Conservation (phyloP, 2,797 vertebrate species). For the Chloroceryle amazona region DNA sequence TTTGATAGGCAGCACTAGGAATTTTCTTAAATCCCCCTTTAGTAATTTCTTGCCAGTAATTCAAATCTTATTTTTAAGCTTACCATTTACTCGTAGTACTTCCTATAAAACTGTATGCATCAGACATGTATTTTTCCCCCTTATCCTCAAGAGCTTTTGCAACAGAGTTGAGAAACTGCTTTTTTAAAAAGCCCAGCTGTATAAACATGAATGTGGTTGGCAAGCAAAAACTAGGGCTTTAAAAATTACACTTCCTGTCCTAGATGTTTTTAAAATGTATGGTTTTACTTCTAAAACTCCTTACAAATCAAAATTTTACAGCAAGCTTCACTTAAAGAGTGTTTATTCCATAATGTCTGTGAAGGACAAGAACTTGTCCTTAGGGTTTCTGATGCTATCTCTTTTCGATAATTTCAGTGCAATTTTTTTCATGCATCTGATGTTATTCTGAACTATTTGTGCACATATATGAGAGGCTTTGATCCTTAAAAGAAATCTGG, state of each 20-base stretch:
- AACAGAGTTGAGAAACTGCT: background rate
- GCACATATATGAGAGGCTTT: background rate
- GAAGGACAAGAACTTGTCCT: background rate
- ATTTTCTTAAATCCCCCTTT: background rate
- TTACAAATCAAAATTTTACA: background rate
- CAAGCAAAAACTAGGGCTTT: background rate
- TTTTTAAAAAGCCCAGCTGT: slow-evolving; percentile 39
- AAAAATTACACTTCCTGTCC: background rate
- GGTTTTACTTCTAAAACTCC: background rate
- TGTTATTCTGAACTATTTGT: background rate
- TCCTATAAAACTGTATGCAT: background rate
- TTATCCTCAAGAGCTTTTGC: slow-evolving; percentile 1
- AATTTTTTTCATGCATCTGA: background rate
- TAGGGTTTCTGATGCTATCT: background rate
- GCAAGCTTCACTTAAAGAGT: background rate
- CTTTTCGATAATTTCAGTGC: background rate
- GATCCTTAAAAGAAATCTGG: background rate
- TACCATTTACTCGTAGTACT: background rate
- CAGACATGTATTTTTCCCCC: background rate
- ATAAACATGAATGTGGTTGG: slow-evolving; percentile 16
- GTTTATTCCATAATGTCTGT: background rate
- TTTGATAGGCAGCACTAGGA: background rate
- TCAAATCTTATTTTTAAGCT: background rate
- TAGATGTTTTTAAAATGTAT: slow-evolving; percentile 17
- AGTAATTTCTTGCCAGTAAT: background rate